Base-by-base conservation (phyloP, 2,113 vertebrate species). In the Sapayoa aenigma region DNA sequence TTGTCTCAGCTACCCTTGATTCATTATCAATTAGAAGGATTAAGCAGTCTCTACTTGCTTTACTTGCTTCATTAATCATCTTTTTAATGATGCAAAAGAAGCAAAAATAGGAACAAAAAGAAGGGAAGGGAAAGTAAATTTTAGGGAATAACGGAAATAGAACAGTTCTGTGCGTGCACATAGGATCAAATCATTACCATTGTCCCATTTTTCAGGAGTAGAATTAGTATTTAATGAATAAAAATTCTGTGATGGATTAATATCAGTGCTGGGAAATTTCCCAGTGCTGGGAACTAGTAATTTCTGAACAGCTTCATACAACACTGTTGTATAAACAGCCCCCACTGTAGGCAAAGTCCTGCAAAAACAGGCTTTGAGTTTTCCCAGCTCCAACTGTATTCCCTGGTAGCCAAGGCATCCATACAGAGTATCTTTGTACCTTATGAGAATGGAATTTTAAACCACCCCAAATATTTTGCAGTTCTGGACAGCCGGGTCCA, bases 21-120 rank as follows among this genome's bases (percentile, higher is more conserved):
- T 96, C 76, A 65, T 81, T 89, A 88, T 49, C 95, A 88, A 49
- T 93, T 71, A 93, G 46, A 91, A 84, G 67, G 75, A 91, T 95
- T 93, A 91, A 90, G 35, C 63, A 88, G 65, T 73, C 60, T 90
- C 85, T 68, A 15, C 75, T 76, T 87, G 62, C 53, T 90, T 91
- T 91, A 53, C 56, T 80, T 96, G 60, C 72, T 74, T 95, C 92
- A 84, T 93, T 94, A 92, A 96, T 94, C 92, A 92, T 92, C 76
- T 52, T 94, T 89, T 84, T 90, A 96, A 95, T 90, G 90, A 92
- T 67, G 39, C 21, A 92, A 84, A 95, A 88, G 72, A 86, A 92
- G 59, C 21, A 93, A 88, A 96, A 93, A 77, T 83, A 95, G 67
- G 41, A 89, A 24, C 4, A 35, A 59, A 69, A 67, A 56, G 58